phyloP scores from a whole-genome alignment of 2,888 invertebrate species.

The Sipha maydis region DNA sequence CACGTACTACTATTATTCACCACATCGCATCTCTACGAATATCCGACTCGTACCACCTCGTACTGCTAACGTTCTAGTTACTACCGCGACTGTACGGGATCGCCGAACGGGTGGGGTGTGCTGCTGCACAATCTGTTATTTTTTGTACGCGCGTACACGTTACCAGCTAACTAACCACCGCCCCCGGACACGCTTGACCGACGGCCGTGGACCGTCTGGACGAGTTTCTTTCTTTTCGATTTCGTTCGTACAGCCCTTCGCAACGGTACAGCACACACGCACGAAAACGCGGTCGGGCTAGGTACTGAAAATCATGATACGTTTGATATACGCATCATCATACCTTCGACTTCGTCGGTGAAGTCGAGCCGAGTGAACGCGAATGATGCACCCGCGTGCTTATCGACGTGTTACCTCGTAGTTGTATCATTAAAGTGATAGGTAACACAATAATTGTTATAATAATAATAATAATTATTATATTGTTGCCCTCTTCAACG shows the following conservation, averaged over 20 bases:
- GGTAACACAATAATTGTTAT: no score
- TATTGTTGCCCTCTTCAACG: no score
- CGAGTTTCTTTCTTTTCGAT: not conserved
- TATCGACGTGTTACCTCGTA: no score
- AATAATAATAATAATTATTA: no score
- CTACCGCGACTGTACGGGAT: not conserved
- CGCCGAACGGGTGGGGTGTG: no score
- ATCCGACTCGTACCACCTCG: not conserved
- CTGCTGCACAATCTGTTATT: no score
- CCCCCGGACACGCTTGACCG: conserved; percentile 53
- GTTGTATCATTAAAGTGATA: no score
- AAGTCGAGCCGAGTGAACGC: no score
- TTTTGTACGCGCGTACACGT: not conserved
- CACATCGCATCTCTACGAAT: not conserved
- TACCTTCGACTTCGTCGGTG: no score
- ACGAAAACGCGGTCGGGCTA: not conserved
- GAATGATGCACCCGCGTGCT: no score
- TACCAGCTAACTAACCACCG: not conserved
- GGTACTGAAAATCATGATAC: no score
- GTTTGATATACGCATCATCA: no score
- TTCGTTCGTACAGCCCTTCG: not conserved
- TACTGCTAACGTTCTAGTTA: not conserved
- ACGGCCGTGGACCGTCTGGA: conserved; percentile 50
- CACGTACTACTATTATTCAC: conserved; percentile 13
- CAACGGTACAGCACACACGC: not conserved